phyloP scores from a whole-genome alignment of 2,113 vertebrate species.

The Corapipo altera region DNA sequence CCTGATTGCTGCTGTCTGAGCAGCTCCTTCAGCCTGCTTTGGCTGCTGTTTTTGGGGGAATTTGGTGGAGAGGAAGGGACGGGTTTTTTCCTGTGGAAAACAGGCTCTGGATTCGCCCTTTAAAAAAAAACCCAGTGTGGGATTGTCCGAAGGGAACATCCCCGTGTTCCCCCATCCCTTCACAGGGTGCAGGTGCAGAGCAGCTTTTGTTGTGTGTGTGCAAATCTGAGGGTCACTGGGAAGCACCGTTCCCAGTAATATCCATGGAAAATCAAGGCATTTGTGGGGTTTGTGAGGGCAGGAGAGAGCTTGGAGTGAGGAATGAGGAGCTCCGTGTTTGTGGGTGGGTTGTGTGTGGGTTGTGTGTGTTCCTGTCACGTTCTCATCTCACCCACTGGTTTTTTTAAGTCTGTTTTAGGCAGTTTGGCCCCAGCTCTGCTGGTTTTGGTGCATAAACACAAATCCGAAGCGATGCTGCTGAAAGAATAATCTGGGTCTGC shows the following conservation, averaged over 20 bases:
- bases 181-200: not conserved
- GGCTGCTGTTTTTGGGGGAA: not conserved
- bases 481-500: not conserved
- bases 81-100: not conserved
- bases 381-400: fast-evolving
- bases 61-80: not conserved
- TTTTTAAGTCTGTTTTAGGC: not conserved
- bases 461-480: fast-evolving
- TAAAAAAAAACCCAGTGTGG: fast-evolving
- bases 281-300: not conserved
- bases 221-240: not conserved
- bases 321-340: not conserved
- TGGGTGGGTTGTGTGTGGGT: not conserved
- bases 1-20: fast-evolving
- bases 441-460: not conserved
- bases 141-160: fast-evolving
- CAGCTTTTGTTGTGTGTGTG: not conserved
- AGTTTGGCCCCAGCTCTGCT: not conserved
- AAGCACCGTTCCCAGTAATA: not conserved
- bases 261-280: not conserved
- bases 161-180: not conserved
- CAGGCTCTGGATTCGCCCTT: not conserved
- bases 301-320: not conserved
- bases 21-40: not conserved
- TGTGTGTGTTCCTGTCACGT: not conserved